These are phyloP conservation scores for Willowsia nigromaculata DNA, from an alignment of 2,888 invertebrate species.

Conservation along the genomic window DNA sequence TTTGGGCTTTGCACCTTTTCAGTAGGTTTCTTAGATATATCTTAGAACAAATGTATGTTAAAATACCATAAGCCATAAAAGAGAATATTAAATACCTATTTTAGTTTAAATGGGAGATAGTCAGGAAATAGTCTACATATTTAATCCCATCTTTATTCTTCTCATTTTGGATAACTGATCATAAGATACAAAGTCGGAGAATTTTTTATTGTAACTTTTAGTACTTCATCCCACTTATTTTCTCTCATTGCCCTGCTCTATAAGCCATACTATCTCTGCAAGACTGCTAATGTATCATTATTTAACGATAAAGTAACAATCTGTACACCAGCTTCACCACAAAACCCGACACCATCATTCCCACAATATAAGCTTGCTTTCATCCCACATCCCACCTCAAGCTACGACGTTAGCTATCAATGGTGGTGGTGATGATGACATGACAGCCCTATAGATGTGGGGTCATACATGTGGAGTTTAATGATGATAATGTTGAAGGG, in stretches of 20 bases:
- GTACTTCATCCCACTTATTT: not conserved
- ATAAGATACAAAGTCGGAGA: not conserved
- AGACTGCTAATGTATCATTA: not conserved
- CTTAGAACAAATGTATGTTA: no score
- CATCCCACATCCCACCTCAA: not conserved
- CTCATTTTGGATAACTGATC: no score
- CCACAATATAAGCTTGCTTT: not conserved
- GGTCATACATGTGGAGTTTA: not conserved
- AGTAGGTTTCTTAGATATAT: no score
- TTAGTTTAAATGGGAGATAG: no score
- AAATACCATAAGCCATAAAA: no score
- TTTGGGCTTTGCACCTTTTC: no score
- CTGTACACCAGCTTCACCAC: not conserved
- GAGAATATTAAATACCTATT: no score
- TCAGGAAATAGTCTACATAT: no score
- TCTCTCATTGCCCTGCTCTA: not conserved
- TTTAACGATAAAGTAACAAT: not conserved
- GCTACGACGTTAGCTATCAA: not conserved
- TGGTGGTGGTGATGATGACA: not conserved
- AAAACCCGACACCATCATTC: not conserved
- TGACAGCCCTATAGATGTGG: not conserved
- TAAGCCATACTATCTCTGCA: not conserved
- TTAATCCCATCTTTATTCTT: no score
- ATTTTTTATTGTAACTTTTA: not conserved
- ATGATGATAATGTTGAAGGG: not conserved